Evolutionary conservation across 2,888 invertebrate genomes (phyloP), one percentile per base, ranked within the genome.

Genomic region (Euproctis similis): DNA sequence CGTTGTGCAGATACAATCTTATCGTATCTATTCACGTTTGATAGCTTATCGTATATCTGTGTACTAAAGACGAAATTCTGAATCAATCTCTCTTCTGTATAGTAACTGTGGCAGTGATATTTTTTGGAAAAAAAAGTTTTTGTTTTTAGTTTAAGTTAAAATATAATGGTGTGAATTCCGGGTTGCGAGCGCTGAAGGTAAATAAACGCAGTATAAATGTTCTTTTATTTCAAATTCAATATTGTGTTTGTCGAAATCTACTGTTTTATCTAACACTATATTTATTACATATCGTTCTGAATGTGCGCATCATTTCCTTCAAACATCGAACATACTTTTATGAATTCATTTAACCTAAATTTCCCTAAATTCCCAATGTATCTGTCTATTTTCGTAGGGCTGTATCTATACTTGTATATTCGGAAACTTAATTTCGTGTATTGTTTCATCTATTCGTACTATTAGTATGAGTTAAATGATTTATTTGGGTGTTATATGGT

Each of bases 1-100:
- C 36, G 24, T 27, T 20, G 10, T 27, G 12, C 27, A 31, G 41
- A 42, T 39, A 36, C 13, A 12, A 30, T 32, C 42, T 42, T 47
- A 53, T 51, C 53, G 12, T 30, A 19, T 37, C 35, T 29, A 41
- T 34, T 31, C 26, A 30, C 19, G 9, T 21, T 33, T 27, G 57
- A 54, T 54, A 57, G 24, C 31, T 28, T 57, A 54, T 56, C 53
- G 14, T 41, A 30, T 51, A 53, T 53, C 48, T 52, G 29, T 24
- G 24, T 13, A 14, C 9, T 10, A 28, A 25, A 42, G 41, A 39
- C 31, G 24, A 41, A 35, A 33, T 31, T 31, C 12, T 23, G 21
- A 14, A 13, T 31, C 23, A n/a, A 19, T 37, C 30, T 25, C 18
- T 21, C 29, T 22, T 7, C 12, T 22, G 11, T 22, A 19, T n/a